Conservation (phyloP, 2,888 invertebrate genomes). For the Xanthorhoe spadicearia region DNA sequence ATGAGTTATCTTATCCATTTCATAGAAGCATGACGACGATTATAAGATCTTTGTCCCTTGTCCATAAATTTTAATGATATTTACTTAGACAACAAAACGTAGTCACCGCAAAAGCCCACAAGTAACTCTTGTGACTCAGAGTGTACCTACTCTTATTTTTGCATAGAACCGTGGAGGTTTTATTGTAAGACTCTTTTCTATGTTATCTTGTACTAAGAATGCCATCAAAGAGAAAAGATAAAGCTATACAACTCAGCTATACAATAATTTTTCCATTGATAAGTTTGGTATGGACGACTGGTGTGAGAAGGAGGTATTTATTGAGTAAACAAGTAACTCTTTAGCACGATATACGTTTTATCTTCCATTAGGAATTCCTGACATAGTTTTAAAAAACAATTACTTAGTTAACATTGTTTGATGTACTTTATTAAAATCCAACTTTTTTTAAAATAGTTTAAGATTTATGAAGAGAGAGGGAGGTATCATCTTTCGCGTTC, state of each 20-base stretch:
- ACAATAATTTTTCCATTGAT: constrained; percentile 11
- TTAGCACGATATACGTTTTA: not conserved
- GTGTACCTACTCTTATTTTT: constrained; percentile 18
- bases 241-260: constrained; percentile 4
- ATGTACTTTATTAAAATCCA: no score
- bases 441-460: no score
- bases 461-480: no score
- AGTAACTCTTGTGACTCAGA: constrained; percentile 38
- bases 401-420: no score
- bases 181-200: constrained; percentile 35
- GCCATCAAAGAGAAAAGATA: constrained; percentile 4
- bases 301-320: constrained; percentile 1
- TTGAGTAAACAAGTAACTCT: not conserved
- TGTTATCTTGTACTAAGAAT: constrained; percentile 32
- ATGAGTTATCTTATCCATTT: constrained; percentile 18
- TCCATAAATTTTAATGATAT: constrained; percentile 47
- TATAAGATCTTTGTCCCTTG: constrained; percentile 34
- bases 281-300: constrained; percentile 8
- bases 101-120: constrained; percentile 31
- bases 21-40: constrained; percentile 34
- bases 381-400: not conserved
- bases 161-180: constrained; percentile 19
- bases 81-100: constrained; percentile 50
- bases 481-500: no score
- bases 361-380: not conserved